Evolutionary conservation across 1,140 invertebrate species (phyloP), one percentile per base, ranked within the genome.

Genomic region (Euura saliciscinereae): DNA sequence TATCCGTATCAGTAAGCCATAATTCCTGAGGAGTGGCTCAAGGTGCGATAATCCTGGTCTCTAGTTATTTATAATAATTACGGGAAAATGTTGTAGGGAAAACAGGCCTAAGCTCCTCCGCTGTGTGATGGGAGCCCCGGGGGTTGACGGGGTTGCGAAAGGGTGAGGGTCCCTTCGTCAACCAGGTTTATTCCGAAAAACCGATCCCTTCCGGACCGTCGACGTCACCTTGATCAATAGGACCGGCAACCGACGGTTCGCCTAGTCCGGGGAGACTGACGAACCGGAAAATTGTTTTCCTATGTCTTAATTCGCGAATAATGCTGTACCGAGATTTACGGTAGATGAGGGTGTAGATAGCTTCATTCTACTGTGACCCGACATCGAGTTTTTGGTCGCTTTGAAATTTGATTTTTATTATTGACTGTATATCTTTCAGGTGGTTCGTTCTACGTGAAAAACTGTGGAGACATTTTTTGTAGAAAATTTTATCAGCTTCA

Each of bases 191-290:
- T 0, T 6, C 28, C 51, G 13, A 59, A 59, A 59, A 59, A 59
- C 51, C 51, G 51, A 59, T 59, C 51, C 51, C 51, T 59, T 59
- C 51, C 51, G 51, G 51, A 59, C 13, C 8, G 13, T n/a, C 51
- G 51, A 59, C 5, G 51, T 59, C 51, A n/a, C 51, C 8, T 59
- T 59, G 51, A 59, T 59, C 51, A 59, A 59, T 59, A 59, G 51
- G 51, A 59, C 13, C 51, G 51, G 51, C 8, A 8, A 11, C 8
- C 51, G 10, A n/a, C 51, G 51, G 51, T 11, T 11, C 51, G 10
- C 51, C 51, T 59, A 28, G 28, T 28, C 28, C 28, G 1, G 28
- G 28, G 28, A 28, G 28, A 28, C 28, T 28, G 28, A 28, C 51
- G 51, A 59, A 8, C 51, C 5, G 51, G 51, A 59, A 59, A 59